A percentile compares a stretch with the other conserved stretches of the same genome.
Conservation (phyloP, 1,140 invertebrate genomes). For the Ceratosolen solmsi region DNA sequence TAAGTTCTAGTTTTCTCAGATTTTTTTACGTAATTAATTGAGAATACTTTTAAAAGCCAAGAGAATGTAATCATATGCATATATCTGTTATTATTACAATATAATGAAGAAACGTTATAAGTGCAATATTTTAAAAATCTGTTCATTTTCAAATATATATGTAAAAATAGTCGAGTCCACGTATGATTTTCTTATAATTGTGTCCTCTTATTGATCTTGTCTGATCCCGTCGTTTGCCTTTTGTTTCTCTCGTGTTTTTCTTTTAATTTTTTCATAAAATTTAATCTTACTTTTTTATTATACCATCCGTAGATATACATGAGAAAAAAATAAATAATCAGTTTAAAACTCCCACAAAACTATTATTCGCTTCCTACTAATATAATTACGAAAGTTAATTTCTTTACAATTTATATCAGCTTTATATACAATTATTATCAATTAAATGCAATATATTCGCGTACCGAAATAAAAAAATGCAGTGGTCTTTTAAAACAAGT, state of each 20-base stretch:
- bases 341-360: not conserved
- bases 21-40: conserved; percentile 17
- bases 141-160: conserved; percentile 51
- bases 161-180: conserved; percentile 61
- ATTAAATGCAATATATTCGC: not conserved
- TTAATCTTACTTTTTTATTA: not conserved
- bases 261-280: not conserved
- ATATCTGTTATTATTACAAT: conserved; percentile 63
- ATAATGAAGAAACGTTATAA: conserved; percentile 68
- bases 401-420: not conserved
- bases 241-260: not conserved
- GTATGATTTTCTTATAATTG: conserved; percentile 47
- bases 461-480: not conserved
- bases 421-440: conserved; percentile 1
- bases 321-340: not conserved
- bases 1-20: not conserved
- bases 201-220: conserved; percentile 39
- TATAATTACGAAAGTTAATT: not conserved
- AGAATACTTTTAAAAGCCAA: conserved; percentile 57
- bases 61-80: conserved; percentile 57
- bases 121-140: conserved; percentile 73
- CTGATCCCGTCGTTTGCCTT: conserved; percentile 6
- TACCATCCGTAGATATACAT: not conserved
- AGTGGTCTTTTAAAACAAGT: too few species aligned
- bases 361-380: not conserved